A percentile compares a stretch with the other conserved stretches of the same genome.
Conservation (phyloP, 2,888 invertebrate species). For the Drosophila rubida region DNA sequence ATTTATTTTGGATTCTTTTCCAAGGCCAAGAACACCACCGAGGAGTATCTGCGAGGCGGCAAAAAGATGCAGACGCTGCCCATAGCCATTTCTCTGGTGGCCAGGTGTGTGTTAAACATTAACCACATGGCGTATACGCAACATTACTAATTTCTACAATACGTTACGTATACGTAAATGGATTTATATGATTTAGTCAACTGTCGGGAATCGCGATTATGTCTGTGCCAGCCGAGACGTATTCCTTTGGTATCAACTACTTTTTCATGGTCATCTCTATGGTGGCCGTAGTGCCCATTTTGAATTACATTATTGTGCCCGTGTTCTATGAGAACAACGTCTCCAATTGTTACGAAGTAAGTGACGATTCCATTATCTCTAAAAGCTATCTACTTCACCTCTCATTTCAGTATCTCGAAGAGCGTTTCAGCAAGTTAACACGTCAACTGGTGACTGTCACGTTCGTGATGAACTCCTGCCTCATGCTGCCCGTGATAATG, state of each 20-base stretch:
- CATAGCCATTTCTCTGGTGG: slow-evolving; percentile 88
- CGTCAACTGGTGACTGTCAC: slow-evolving; percentile 79
- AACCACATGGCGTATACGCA: neutral
- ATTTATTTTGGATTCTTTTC: slow-evolving; percentile 87
- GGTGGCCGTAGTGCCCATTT: slow-evolving; percentile 79
- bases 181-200: slow-evolving; percentile 82
- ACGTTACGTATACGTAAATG: neutral
- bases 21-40: slow-evolving; percentile 85
- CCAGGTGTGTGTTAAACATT: slow-evolving; percentile 80
- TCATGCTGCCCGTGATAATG: slow-evolving; percentile 82
- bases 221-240: slow-evolving; percentile 86
- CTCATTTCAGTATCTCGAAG: slow-evolving; percentile 80
- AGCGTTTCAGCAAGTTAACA: slow-evolving; percentile 80
- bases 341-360: slow-evolving; percentile 86
- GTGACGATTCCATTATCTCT: neutral
- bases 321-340: slow-evolving; percentile 86
- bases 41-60: slow-evolving; percentile 87
- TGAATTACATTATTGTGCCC: slow-evolving; percentile 85
- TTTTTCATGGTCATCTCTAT: slow-evolving; percentile 84
- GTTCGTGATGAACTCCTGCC: slow-evolving; percentile 76
- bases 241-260: slow-evolving; percentile 86
- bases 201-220: slow-evolving; percentile 87
- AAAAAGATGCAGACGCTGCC: slow-evolving; percentile 87
- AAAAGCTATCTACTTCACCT: neutral
- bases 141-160: neutral